Conservation (phyloP, 2,797 vertebrate genomes). For the Artibeus lituratus region DNA sequence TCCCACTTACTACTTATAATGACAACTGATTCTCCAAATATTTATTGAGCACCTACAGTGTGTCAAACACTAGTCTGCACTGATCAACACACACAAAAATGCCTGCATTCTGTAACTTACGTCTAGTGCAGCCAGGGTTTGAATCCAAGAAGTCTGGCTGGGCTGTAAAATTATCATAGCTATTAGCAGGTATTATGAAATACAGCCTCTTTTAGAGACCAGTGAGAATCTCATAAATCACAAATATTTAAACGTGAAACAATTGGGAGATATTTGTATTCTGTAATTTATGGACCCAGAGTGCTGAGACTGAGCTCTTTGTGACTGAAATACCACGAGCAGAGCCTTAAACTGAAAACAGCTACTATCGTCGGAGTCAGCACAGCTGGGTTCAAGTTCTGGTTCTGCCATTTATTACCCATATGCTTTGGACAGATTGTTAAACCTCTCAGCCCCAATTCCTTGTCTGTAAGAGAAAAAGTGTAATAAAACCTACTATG, state of each 20-base stretch:
- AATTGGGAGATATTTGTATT: neutral
- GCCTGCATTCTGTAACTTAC: neutral
- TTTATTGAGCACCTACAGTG: neutral
- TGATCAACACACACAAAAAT: neutral
- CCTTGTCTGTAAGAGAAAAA: neutral
- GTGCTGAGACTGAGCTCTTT: neutral
- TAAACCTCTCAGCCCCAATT: neutral
- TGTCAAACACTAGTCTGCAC: neutral
- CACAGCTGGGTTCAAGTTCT: rapidly evolving
- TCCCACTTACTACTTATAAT: neutral
- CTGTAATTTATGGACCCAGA: neutral
- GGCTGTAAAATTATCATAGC: neutral
- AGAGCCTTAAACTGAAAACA: neutral
- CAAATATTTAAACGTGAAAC: neutral
- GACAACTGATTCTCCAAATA: neutral
- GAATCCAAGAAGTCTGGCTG: neutral
- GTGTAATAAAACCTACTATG: neutral
- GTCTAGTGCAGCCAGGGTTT: neutral
- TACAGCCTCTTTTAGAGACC: neutral
- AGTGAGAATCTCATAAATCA: neutral
- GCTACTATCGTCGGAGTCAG: neutral
- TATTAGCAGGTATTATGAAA: neutral
- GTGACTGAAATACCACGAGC: neutral
- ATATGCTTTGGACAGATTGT: neutral
- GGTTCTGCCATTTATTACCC: neutral